Evolutionary conservation across 2,888 invertebrate species (phyloP), one percentile per base, ranked within the genome.

Genomic region (Taenaris catops): DNA sequence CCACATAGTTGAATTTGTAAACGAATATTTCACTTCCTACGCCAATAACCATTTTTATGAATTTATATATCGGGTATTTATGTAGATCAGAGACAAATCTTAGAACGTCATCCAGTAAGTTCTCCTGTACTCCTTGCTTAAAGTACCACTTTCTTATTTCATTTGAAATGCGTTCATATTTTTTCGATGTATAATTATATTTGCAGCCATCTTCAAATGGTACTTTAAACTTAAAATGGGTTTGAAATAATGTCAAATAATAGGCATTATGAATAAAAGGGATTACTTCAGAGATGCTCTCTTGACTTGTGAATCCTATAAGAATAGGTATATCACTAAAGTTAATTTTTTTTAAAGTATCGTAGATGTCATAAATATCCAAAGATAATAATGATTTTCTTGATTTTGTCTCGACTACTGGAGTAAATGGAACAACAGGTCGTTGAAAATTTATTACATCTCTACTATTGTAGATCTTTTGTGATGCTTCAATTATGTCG

Each of bases 231-330:
- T 78, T 76, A 18, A 88, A 74, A 27, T 63, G 51, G 3, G 51
- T 51, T 16, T 58, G 38, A 10, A 76, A 73, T 21, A 58, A 63
- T 43, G 66, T 71, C 1, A 87, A 53, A 34, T 76, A 63, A 2
- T 49, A 44, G 4, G 74, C 58, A 35, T 80, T 73, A 8, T 71
- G 74, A 45, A 84, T 50, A 52, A 80, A 84, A 10, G 74, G 81
- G 46, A 75, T 69, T 1, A 66, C 56, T 63, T 84, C 81, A n/a
- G 80, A 64, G 44, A 86, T 75, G 48, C 78, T 73, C 56, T 88
- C 89, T 56, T 80, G 70, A 9, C 80, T 86, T 38, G 78, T 87
- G 36, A 79, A 88, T 19, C 89, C 89, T n/a, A 86, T 66, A 25
- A 89, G 54, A 20, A 87, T 62, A 5, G 86, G 79, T 38, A 79